These are phyloP conservation scores for Anastrepha ludens DNA, from an alignment of 1,140 invertebrate genomes.

Conservation along the genomic window DNA sequence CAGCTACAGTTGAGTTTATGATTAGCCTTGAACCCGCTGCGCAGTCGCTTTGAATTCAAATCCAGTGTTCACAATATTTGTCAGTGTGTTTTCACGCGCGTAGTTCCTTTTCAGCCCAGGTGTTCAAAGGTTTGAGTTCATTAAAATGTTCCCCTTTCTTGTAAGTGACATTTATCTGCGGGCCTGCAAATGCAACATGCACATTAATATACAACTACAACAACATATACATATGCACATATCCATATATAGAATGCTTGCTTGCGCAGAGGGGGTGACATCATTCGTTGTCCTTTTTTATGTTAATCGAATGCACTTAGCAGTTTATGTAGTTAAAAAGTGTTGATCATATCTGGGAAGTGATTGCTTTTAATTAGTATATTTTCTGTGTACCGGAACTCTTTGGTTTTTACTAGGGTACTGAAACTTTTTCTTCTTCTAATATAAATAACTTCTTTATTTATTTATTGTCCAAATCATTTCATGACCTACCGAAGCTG, in stretches of 20 bases:
- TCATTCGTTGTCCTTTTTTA: background rate
- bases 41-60: background rate
- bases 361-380: too few relatives aligned
- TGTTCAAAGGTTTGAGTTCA: background rate
- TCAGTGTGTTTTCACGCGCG: background rate
- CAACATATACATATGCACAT: too few relatives aligned
- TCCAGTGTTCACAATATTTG: background rate
- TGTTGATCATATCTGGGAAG: too few relatives aligned
- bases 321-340: too few relatives aligned
- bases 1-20: background rate
- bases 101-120: background rate
- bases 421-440: too few relatives aligned
- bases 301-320: background rate
- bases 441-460: too few relatives aligned
- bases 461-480: too few relatives aligned
- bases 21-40: background rate
- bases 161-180: background rate
- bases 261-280: background rate
- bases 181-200: too few relatives aligned
- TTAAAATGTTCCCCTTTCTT: background rate
- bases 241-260: background rate
- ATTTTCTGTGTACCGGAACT: too few relatives aligned
- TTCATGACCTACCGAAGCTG: too few relatives aligned
- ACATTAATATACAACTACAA: too few relatives aligned
- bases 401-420: too few relatives aligned